Conservation (phyloP, 2,888 invertebrate genomes). For the Pterobdella sp. region DNA sequence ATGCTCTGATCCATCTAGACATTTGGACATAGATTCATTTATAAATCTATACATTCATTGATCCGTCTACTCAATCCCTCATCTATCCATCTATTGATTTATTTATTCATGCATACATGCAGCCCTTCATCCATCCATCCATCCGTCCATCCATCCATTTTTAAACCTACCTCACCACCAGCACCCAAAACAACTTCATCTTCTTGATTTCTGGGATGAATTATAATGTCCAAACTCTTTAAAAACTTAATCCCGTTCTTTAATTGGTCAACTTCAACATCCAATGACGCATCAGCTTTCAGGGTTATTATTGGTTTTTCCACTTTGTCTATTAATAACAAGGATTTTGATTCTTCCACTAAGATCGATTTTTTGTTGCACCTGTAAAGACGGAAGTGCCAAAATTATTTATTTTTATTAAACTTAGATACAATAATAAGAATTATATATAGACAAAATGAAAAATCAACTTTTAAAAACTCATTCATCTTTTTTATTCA, state of each 20-base stretch:
- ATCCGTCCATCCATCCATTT: neutral
- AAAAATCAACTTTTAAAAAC: neutral
- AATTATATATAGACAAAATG: neutral
- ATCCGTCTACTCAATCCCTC: neutral
- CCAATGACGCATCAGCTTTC: conserved; percentile 69
- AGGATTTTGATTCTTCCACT: conserved; percentile 23
- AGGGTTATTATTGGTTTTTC: conserved; percentile 75
- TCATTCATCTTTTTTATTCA: neutral
- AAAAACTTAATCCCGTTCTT: conserved; percentile 78
- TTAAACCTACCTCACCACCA: conserved; percentile 20
- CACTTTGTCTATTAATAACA: conserved; percentile 77
- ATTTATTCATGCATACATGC: neutral
- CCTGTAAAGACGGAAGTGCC: too few relatives aligned
- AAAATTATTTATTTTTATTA: too few relatives aligned
- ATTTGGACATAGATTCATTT: too few relatives aligned
- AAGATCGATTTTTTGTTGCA: conserved; percentile 68
- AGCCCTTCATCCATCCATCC: neutral
- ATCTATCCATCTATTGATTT: neutral
- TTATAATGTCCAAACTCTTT: conserved; percentile 68
- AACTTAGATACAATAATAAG: too few relatives aligned
- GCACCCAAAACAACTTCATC: conserved; percentile 26
- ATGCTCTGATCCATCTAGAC: too few relatives aligned
- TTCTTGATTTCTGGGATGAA: conserved; percentile 43
- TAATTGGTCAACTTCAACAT: conserved; percentile 77
- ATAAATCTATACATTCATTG: too few relatives aligned